phyloP scores from a whole-genome alignment of 30 jellyfish, hydroid and myxozoan species.

The Euphysa ruthae region DNA sequence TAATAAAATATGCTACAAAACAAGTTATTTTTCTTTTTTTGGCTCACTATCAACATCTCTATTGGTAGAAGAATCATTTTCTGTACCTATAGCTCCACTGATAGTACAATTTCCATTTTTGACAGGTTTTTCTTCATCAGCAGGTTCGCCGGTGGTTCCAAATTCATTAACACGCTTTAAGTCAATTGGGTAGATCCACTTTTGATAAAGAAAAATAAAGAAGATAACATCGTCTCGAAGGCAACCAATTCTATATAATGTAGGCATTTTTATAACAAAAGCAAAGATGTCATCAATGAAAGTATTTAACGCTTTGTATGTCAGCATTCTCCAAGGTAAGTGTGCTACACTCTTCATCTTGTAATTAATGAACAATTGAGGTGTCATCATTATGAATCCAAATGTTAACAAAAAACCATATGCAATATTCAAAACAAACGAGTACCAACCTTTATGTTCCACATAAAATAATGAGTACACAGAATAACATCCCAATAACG shows the following conservation, averaged over 20 bases:
- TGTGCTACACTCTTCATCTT: slow-evolving; percentile 97
- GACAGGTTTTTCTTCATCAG: background rate
- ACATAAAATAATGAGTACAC: slow-evolving; percentile 75
- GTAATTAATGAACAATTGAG: slow-evolving; percentile 92
- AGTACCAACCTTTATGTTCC: slow-evolving; percentile 98
- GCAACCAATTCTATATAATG: slow-evolving; percentile 91
- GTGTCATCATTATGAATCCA: slow-evolving; percentile 98
- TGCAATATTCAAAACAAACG: slow-evolving; percentile 80
- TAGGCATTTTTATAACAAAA: slow-evolving; percentile 95
- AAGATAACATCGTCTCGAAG: slow-evolving; percentile 90
- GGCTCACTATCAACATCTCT: background rate
- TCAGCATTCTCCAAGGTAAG: slow-evolving; percentile 97
- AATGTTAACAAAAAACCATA: slow-evolving; percentile 89
- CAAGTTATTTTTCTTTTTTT: background rate
- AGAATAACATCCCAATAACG: slow-evolving; percentile 87
- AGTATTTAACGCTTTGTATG: slow-evolving; percentile 93
- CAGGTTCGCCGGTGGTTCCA: slow-evolving; percentile 78
- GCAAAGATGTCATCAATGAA: slow-evolving; percentile 97
- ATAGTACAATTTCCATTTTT: too few relatives aligned
- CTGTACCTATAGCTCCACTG: too few relatives aligned
- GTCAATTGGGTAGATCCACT: slow-evolving; percentile 90
- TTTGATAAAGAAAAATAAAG: slow-evolving; percentile 79
- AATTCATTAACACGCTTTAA: slow-evolving; percentile 75
- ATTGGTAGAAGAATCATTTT: background rate
- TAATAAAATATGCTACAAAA: too few relatives aligned